Evolutionary conservation across 1,140 invertebrate species (phyloP).

Genomic region (Neodiprion lecontei): DNA sequence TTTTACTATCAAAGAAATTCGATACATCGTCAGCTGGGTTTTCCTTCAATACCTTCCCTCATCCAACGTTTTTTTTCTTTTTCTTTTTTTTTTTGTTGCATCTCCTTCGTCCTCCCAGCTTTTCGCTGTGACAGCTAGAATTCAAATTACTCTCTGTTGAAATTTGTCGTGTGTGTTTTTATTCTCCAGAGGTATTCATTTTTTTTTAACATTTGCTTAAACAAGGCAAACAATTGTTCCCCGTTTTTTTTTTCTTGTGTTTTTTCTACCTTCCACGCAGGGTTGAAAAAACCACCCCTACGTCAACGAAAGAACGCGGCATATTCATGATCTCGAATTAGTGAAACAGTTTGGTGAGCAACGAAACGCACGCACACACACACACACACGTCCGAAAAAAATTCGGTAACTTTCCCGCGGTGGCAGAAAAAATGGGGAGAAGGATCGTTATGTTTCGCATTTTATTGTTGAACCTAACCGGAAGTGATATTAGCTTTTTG

Average conservation of each 20-base stretch:
- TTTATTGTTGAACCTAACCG: neutral
- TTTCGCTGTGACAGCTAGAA: neutral
- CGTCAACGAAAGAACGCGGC: no score
- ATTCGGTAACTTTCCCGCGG: no score
- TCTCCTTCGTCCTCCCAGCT: neutral
- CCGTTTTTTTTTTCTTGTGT: no score
- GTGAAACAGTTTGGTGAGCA: no score
- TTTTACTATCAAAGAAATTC: slow-evolving; percentile 4
- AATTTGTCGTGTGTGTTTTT: no score
- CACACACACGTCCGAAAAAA: no score
- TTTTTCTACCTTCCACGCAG: no score
- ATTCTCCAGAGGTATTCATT: no score
- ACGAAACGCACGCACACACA: no score
- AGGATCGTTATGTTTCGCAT: neutral
- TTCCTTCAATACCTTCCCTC: neutral
- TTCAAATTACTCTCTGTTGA: neutral
- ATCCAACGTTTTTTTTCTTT: slow-evolving; percentile 1
- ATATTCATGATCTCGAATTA: no score
- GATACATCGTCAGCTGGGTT: neutral
- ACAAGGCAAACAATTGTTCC: neutral
- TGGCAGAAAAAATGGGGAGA: no score
- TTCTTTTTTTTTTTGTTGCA: slow-evolving; percentile 3
- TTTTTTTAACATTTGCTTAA: slow-evolving; percentile 24
- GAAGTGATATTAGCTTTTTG: slow-evolving; percentile 3
- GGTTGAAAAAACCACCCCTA: no score